phyloP scores from a whole-genome alignment of 2,888 invertebrate genomes.

The Eilema depressum region DNA sequence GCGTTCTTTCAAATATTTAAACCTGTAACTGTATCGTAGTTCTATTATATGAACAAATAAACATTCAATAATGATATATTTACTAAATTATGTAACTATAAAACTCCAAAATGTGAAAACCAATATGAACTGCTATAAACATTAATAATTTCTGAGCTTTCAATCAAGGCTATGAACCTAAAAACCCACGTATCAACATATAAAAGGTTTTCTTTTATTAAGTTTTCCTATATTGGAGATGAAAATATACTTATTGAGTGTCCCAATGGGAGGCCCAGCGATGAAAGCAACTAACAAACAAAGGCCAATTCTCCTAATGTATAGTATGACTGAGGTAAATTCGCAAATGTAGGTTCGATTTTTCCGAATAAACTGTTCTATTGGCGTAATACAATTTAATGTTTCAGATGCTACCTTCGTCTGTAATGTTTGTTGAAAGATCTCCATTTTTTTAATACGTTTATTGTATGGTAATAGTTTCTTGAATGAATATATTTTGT shows the following conservation, averaged over 20 bases:
- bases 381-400: neutral
- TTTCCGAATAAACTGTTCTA: neutral
- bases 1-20: too few species aligned
- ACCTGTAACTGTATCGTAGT: too few species aligned
- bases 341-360: neutral
- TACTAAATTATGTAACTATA: too few species aligned
- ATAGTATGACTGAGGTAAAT: neutral
- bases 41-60: too few species aligned
- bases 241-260: neutral
- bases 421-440: neutral
- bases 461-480: neutral
- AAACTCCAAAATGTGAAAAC: too few species aligned
- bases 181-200: neutral
- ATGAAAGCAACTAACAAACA: neutral
- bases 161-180: neutral
- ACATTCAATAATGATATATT: too few species aligned
- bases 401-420: neutral
- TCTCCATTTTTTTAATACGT: neutral
- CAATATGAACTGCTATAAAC: too few species aligned
- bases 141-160: neutral
- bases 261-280: neutral
- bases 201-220: slow-evolving; percentile 1
- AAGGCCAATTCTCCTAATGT: neutral
- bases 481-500: neutral
- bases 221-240: slow-evolving; percentile 7